Base-by-base conservation (phyloP, 2,888 invertebrate genomes). In the Philonicus albiceps region DNA sequence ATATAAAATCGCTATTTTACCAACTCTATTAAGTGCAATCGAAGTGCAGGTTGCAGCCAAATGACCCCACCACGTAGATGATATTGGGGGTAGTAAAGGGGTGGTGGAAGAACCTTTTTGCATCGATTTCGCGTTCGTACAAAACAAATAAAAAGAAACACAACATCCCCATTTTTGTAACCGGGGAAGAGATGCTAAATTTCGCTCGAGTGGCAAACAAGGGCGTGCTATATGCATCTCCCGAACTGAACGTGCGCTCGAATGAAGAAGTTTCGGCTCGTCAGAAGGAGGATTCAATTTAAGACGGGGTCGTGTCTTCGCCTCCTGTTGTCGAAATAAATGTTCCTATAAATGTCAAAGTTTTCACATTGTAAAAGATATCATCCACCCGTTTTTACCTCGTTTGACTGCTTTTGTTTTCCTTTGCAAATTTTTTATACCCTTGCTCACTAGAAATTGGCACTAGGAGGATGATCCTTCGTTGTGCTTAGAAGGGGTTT, bases 311-410 rank as follows among this genome's bases (percentile, higher is more conserved):
- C 83, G 34, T 83, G 83, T 55, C 83, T 55, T 64, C 83, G 27
- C 83, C 83, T 72, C 34, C 22, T 27, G 83, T 64, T 83, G 83
- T 83, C 83, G 83, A 40, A 83, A 83, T 83, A 83, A 83, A 83
- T 83, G 83, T 83, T 83, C 64, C 83, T 22, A 83, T 83, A 83
- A 83, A 83, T 83, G 83, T 83, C 83, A 64, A 83, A 64, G 64
- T 83, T 83, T 64, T 83, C 83, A 83, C 83, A 83, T 83, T 64
- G 83, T 83, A 64, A 83, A 83, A 22, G 72, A 83, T 83, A 64
- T 27, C 31, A 72, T 55, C 83, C 83, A 64, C 83, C 83, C 64
- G 55, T 72, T 83, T 49, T 64, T 64, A 83, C 83, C 64, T 83
- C 83, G 72, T 83, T 40, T 37, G 22, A 22, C 37, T 37, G 22